Conservation (phyloP, 2,888 invertebrate species). For the Osedax frankpressi region DNA sequence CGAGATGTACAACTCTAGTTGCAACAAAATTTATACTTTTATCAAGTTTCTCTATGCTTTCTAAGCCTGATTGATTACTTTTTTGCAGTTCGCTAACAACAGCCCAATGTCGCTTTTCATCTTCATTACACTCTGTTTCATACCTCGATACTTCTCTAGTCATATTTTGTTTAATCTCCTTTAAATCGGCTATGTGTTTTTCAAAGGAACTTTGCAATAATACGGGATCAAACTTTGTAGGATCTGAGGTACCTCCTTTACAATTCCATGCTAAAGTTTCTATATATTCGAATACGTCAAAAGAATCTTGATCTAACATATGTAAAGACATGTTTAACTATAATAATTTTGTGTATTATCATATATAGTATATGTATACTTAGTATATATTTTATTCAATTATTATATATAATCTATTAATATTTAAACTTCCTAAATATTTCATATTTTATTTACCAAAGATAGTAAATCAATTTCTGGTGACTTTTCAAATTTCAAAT, state of each 20-base stretch:
- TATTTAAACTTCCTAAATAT: too few relatives aligned
- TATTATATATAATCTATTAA: too few relatives aligned
- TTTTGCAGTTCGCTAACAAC: constrained; percentile 68
- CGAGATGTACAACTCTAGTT: constrained; percentile 91
- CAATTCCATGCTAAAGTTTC: constrained; percentile 89
- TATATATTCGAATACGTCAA: constrained; percentile 66
- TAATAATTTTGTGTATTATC: too few relatives aligned
- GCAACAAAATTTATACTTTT: constrained; percentile 91
- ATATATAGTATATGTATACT: too few relatives aligned
- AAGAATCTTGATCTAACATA: constrained; percentile 25
- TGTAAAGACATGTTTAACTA: neutral
- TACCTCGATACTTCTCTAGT: constrained; percentile 47
- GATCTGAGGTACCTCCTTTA: constrained; percentile 62
- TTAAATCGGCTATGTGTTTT: constrained; percentile 59
- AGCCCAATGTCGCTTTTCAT: constrained; percentile 68
- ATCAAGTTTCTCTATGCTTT: constrained; percentile 73
- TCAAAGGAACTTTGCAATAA: constrained; percentile 79
- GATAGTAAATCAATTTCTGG: too few relatives aligned
- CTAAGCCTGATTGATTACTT: constrained; percentile 47
- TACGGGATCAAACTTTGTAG: constrained; percentile 63
- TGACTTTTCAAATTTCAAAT: too few relatives aligned
- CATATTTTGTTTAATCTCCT: constrained; percentile 37
- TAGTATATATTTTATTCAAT: too few relatives aligned
- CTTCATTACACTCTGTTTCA: constrained; percentile 68
- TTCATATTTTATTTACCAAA: too few relatives aligned